Percentiles rank a stretch among this genome's conserved stretches.
phyloP scores from a whole-genome alignment of 1,140 invertebrate genomes.

The Proctacanthus coquilletti region DNA sequence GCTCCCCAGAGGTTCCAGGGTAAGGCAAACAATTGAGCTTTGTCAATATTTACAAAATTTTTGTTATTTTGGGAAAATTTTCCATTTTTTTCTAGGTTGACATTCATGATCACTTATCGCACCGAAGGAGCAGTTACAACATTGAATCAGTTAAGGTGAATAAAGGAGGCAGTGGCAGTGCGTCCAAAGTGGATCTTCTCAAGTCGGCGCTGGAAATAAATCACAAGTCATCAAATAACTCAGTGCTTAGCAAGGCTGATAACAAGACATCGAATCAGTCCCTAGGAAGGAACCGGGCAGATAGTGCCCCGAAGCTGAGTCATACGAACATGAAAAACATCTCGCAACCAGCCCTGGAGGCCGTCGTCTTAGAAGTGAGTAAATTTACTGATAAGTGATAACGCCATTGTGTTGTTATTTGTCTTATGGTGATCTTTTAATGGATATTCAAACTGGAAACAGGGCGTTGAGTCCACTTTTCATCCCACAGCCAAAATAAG shows the following conservation, averaged over 20 bases:
- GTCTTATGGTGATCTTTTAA: too few species aligned
- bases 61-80: background rate
- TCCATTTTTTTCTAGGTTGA: conserved; percentile 15
- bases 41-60: background rate
- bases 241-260: conserved; percentile 28
- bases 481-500: background rate
- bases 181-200: conserved; percentile 46
- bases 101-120: conserved; percentile 28
- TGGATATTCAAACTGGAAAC: background rate
- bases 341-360: conserved; percentile 36
- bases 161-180: conserved; percentile 31
- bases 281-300: conserved; percentile 33
- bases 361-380: conserved; percentile 31
- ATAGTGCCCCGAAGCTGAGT: conserved; percentile 42
- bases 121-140: conserved; percentile 30
- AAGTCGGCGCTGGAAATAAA: conserved; percentile 47
- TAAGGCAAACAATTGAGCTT: conserved; percentile 15
- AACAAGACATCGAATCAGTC: conserved; percentile 34
- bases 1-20: conserved; percentile 39
- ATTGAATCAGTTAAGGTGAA: conserved; percentile 22
- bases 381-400: background rate
- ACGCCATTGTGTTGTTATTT: background rate
- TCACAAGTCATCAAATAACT: conserved; percentile 32
- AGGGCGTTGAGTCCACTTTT: conserved; percentile 6
- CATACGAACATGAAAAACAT: conserved; percentile 38